These are phyloP conservation scores for Gavia stellata DNA, from an alignment of 2,113 vertebrate species.

Conservation along the genomic window DNA sequence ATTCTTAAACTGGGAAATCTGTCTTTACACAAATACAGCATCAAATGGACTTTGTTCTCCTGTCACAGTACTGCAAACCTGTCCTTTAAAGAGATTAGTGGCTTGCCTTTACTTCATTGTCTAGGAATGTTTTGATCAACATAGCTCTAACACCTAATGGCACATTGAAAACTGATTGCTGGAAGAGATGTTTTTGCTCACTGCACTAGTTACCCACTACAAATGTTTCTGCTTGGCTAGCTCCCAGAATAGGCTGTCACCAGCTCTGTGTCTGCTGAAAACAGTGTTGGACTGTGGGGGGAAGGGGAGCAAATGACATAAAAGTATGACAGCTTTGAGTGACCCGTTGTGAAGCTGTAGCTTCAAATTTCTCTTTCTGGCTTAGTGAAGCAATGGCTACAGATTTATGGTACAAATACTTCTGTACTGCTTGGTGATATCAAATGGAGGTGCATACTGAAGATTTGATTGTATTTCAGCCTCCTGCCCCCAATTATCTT, in stretches of 20 bases:
- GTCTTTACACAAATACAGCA: not conserved
- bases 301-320: not conserved
- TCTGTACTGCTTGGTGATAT: not conserved
- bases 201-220: not conserved
- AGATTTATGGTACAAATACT: not conserved
- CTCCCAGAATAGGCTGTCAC: not conserved
- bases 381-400: not conserved
- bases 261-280: not conserved
- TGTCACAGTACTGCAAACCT: not conserved
- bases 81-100: not conserved
- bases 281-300: not conserved
- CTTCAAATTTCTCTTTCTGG: not conserved
- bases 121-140: constrained; percentile 32
- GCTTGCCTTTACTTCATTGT: not conserved
- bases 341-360: not conserved
- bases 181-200: not conserved
- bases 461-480: not conserved
- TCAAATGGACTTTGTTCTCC: not conserved
- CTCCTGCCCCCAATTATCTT: not conserved
- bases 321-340: not conserved
- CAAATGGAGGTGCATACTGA: not conserved
- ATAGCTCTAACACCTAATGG: not conserved
- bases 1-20: not conserved
- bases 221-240: not conserved
- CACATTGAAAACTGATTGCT: not conserved